A percentile compares a stretch with the other conserved stretches of the same genome.
phyloP scores from a whole-genome alignment of 2,113 vertebrate species.

The Microcebus jonahi region DNA sequence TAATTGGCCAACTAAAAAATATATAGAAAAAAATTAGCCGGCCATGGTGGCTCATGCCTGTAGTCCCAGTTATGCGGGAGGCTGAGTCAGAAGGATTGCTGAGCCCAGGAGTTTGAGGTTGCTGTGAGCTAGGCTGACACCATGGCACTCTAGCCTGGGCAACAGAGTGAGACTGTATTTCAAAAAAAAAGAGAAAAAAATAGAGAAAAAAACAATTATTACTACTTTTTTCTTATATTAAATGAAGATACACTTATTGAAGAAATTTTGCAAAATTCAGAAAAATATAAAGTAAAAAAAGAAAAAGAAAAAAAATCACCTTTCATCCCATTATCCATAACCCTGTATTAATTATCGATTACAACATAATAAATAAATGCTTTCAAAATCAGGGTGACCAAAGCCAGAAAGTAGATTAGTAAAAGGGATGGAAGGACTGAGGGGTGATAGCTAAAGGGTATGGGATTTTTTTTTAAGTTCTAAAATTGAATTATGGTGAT shows the following conservation, averaged over 20 bases:
- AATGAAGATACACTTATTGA: neutral
- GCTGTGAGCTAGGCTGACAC: no score
- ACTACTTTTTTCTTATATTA: neutral
- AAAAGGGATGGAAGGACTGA: neutral
- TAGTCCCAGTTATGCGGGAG: no score
- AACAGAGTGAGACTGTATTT: no score
- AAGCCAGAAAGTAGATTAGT: neutral
- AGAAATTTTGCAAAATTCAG: neutral
- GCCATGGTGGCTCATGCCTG: no score
- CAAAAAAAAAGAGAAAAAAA: no score
- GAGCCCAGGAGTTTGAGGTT: no score
- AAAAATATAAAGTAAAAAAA: neutral
- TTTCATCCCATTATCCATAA: neutral
- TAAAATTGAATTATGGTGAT: neutral
- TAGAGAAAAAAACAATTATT: neutral
- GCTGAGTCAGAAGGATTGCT: no score
- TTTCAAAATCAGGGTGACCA: neutral
- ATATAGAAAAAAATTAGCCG: no score
- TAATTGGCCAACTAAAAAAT: no score
- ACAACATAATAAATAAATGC: neutral
- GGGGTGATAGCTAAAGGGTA: neutral
- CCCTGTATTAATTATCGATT: neutral
- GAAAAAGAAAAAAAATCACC: neutral
- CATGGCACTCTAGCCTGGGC: no score
- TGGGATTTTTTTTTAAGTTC: neutral